Evolutionary conservation across 2,888 invertebrate genomes (phyloP), one percentile per base, ranked within the genome.

Genomic region (Leptinotarsa tumamoca): DNA sequence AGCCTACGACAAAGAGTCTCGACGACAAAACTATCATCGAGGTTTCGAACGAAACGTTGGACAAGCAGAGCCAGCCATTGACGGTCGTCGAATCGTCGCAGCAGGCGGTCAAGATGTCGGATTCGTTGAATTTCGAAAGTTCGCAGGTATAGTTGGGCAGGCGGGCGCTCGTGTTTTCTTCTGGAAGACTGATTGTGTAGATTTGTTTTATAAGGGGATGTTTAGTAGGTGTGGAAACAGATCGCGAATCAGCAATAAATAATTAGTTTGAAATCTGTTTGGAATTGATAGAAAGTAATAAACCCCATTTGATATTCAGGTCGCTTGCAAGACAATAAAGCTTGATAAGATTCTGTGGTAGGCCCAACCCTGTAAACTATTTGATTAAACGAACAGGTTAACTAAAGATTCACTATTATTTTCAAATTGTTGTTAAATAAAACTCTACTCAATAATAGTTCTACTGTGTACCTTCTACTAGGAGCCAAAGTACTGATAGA

Each of bases 11-110:
- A 50, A 86, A 86, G 79, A 87, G 86, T 80, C 80, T 86, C 58
- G 87, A 88, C 72, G 87, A 87, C 74, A 85, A 86, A 79, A 86
- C 87, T 56, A 86, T 87, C 75, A 87, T 88, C 70, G 87, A 87
- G 77, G 87, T 87, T 21, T 87, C 87, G 13, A 87, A 87, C 74
- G 87, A 88, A 77, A 86, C 86, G 5, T 79, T 87, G 52, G 86
- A 87, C 79, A 82, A 83, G 66, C 82, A 78, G 58, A 80, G 81
- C 21, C 79, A 80, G 75, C 80, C 83, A 54, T 77, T 82, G 54
- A 79, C 83, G 27, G 72, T 54, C 7, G 5, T 54, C 33, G 73
- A 33, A 2, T 71, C 73, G 23, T 70, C 75, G 18, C 66, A 77
- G 43, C 50, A 72, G 67, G 76, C 76, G 27, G 76, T 78, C 21